These are phyloP conservation scores for Lycia hirtaria DNA, from an alignment of 2,888 invertebrate species.

Conservation along the genomic window DNA sequence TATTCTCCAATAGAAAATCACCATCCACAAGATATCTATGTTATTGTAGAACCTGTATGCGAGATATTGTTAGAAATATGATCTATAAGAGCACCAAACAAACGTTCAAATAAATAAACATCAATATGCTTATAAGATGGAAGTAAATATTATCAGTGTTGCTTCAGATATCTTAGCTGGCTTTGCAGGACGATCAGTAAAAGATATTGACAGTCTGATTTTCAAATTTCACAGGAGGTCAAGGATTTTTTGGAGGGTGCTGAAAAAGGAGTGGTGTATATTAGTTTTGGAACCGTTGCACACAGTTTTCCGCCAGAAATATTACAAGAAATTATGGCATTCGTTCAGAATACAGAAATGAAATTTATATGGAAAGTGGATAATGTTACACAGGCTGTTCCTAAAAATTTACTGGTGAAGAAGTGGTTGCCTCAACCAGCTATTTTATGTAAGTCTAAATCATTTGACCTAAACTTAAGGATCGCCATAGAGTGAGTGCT, in stretches of 20 bases:
- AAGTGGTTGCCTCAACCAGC: conserved; percentile 91
- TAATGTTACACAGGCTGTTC: conserved; percentile 84
- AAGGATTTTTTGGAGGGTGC: conserved; percentile 84
- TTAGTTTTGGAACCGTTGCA: conserved; percentile 90
- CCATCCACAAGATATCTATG: too few relatives aligned
- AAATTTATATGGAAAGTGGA: conserved; percentile 91
- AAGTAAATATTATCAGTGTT: too few relatives aligned
- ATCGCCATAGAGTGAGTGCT: too few relatives aligned
- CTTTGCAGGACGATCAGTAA: too few relatives aligned
- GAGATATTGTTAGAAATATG: too few relatives aligned
- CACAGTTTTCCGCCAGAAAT: conserved; percentile 85
- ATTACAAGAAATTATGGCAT: conserved; percentile 80
- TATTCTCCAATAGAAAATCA: too few relatives aligned
- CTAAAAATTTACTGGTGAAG: conserved; percentile 86
- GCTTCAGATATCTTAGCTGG: too few relatives aligned
- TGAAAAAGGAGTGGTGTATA: conserved; percentile 87
- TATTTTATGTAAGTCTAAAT: conserved; percentile 85
- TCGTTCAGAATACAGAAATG: conserved; percentile 67
- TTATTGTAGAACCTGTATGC: too few relatives aligned
- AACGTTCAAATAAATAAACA: too few relatives aligned
- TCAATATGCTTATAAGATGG: too few relatives aligned
- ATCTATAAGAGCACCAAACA: too few relatives aligned
- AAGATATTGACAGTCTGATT: not conserved
- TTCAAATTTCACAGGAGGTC: conserved; percentile 38
- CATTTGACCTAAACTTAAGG: too few relatives aligned